Evolutionary conservation across 2,888 invertebrate species (phyloP).

Genomic region (Philhelius pedissequus): DNA sequence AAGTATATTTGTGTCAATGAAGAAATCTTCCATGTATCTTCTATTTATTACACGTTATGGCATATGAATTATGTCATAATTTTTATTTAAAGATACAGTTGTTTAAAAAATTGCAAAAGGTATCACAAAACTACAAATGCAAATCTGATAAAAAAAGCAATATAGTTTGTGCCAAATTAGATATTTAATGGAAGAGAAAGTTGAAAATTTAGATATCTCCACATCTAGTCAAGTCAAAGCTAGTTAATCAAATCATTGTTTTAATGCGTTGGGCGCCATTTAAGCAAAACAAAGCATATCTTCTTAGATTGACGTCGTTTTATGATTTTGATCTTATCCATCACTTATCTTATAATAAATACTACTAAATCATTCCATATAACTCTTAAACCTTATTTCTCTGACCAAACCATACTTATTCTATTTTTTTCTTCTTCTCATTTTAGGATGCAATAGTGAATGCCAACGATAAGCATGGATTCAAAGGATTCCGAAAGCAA

Average conservation of each 20-base stretch:
- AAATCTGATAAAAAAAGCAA: neutral
- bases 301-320: neutral
- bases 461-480: slow-evolving; percentile 85
- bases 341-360: neutral
- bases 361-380: neutral
- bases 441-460: slow-evolving; percentile 90
- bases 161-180: neutral
- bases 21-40: neutral
- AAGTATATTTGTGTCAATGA: neutral
- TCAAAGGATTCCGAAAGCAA: slow-evolving; percentile 91
- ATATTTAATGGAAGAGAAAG: neutral
- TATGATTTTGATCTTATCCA: too few relatives aligned
- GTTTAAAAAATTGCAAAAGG: neutral
- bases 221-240: neutral
- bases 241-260: neutral
- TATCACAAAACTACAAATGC: neutral
- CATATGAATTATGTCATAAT: neutral
- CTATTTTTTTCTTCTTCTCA: slow-evolving; percentile 71
- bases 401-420: slow-evolving; percentile 8
- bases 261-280: neutral
- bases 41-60: neutral
- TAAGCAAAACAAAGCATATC: neutral
- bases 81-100: too few relatives aligned
- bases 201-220: neutral
- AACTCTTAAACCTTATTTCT: neutral